Evolutionary conservation across 2,113 vertebrate species (phyloP), one percentile per base, ranked within the genome.

Genomic region (Lasiurus cinereus): DNA sequence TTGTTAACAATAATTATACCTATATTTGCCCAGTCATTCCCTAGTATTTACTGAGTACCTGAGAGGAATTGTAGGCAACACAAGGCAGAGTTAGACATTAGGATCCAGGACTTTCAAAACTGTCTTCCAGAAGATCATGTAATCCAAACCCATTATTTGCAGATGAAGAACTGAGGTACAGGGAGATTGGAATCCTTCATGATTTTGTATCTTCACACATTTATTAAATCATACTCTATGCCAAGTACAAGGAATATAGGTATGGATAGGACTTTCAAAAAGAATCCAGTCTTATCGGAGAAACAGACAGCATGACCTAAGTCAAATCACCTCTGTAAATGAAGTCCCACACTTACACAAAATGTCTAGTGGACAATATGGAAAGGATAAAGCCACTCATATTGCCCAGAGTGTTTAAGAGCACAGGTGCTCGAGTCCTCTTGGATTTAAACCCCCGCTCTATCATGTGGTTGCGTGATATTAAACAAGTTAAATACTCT

Each of bases 141-240:
- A 70, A 22, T 92, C 52, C 83, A 89, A 91, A 89, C 15, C 48
- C 90, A 48, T 92, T 88, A 84, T 70, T 90, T 88, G 76, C 31
- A 90, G 74, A 94, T 52, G 22, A 94, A 85, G 56, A 96, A 79
- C 1, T 77, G 18, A 94, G 48, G n/a, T 33, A 90, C 16, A 83
- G 64, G 76, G 22, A 85, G 29, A 52, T 1, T 67, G n/a, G 36
- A 70, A 76, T 72, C 85, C 56, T 56, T 93, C 31, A 29, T 67
- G 29, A 96, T 73, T 76, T 96, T 59, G 29, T 43, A 82, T 62
- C 73, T 69, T 86, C 76, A 93, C 18, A 64, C 22, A 83, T 50
- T 88, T 95, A 95, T 3, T 79, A 79, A 94, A 24, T 84, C 70
- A 90, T 82, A 88, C n/a, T 64, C 83, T 91, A 36, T 67, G n/a